Percentiles rank a stretch among this genome's conserved stretches.
Evolutionary conservation across 2,888 invertebrate genomes (phyloP).

Genomic region (Parnassius glacialis): DNA sequence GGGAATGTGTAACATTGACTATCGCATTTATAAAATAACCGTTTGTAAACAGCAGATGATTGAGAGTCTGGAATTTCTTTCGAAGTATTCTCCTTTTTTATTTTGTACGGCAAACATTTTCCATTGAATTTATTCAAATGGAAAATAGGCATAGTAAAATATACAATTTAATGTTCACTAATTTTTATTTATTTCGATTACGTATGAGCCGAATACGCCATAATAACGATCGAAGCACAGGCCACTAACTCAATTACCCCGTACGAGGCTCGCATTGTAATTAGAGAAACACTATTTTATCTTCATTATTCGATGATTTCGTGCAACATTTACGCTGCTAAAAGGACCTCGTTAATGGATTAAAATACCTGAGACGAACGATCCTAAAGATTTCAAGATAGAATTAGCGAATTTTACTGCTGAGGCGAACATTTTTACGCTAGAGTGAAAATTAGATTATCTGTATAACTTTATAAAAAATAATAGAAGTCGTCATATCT

Average conservation of each 20-base stretch:
- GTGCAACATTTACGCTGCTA: slow-evolving; percentile 38
- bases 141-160: too few relatives aligned
- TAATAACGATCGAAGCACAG: slow-evolving; percentile 58
- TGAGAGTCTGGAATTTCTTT: too few relatives aligned
- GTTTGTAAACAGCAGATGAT: too few relatives aligned
- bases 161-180: not conserved
- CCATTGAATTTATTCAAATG: too few relatives aligned
- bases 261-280: slow-evolving; percentile 73
- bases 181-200: slow-evolving; percentile 35
- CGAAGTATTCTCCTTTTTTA: too few relatives aligned
- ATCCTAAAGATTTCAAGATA: not conserved
- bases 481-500: too few relatives aligned
- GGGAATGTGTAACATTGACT: too few relatives aligned
- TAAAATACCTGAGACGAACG: slow-evolving; percentile 21
- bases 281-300: slow-evolving; percentile 62
- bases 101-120: too few relatives aligned
- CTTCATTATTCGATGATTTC: slow-evolving; percentile 62
- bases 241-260: slow-evolving; percentile 74
- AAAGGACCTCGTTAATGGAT: slow-evolving; percentile 33
- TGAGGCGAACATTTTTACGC: not conserved
- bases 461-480: too few relatives aligned
- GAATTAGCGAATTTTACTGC: not conserved
- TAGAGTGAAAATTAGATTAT: too few relatives aligned
- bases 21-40: too few relatives aligned
- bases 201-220: slow-evolving; percentile 53